Evolutionary conservation across 2,888 invertebrate species (phyloP).

Genomic region (Leucozona laternaria): DNA sequence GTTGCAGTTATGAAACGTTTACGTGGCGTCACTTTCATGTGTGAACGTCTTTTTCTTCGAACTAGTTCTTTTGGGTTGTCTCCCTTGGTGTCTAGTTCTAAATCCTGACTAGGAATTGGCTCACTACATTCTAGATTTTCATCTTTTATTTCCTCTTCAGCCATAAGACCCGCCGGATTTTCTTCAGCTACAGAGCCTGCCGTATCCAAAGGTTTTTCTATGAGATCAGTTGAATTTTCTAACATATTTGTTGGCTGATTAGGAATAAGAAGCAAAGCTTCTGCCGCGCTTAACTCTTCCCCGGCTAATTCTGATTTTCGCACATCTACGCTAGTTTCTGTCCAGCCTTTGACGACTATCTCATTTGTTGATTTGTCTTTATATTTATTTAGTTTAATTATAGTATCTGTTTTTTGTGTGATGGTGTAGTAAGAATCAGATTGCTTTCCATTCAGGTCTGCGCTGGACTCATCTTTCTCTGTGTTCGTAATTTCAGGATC

Average conservation of each 20-base stretch:
- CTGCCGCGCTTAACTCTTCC: conserved; percentile 75
- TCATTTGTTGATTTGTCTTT: conserved; percentile 8
- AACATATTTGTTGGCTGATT: conserved; percentile 53
- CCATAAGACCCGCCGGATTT: background rate
- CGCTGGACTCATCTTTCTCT: background rate
- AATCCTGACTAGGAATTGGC: background rate
- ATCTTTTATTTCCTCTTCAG: conserved; percentile 38
- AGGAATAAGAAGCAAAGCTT: conserved; percentile 76
- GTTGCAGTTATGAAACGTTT: conserved; percentile 70
- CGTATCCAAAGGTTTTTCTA: background rate
- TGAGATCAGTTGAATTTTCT: conserved; percentile 1
- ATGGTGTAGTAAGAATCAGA: conserved; percentile 32
- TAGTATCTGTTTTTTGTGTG: conserved; percentile 46
- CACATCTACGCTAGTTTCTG: conserved; percentile 25
- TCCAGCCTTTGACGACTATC: conserved; percentile 3
- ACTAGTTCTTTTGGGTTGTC: conserved; percentile 26
- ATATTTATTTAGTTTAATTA: conserved; percentile 44
- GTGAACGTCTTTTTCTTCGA: conserved; percentile 76
- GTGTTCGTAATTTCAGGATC: background rate
- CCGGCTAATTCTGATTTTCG: conserved; percentile 53
- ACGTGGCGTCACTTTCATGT: conserved; percentile 78
- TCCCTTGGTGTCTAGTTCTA: background rate
- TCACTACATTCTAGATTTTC: conserved; percentile 35
- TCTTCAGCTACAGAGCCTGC: background rate
- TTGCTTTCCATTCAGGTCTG: background rate